A percentile compares a stretch with the other conserved stretches of the same genome.
Conservation (phyloP, 2,797 vertebrate species). For the Premnoplex brunnescens region DNA sequence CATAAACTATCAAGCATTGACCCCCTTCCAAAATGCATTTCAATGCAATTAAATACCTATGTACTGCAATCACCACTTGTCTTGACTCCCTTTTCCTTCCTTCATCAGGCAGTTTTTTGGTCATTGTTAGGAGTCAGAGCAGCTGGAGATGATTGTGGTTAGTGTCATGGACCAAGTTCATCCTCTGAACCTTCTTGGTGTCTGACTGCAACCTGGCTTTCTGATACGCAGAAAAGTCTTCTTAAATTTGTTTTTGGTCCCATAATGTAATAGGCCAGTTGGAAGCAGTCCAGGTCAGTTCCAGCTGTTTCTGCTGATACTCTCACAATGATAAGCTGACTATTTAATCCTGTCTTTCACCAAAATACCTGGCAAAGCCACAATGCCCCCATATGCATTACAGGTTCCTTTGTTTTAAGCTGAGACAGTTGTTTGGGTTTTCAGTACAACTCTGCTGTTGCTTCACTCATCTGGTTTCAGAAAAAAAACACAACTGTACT, state of each 20-base stretch:
- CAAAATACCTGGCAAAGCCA: not conserved
- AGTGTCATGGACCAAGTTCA: not conserved
- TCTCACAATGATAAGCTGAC: not conserved
- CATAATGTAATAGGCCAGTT: not conserved
- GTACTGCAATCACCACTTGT: not conserved
- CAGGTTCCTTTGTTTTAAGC: not conserved
- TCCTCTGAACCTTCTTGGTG: not conserved
- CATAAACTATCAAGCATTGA: not conserved
- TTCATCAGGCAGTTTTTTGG: fast-evolving
- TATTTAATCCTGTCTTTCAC: not conserved
- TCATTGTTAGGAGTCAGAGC: not conserved
- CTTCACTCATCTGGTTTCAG: not conserved
- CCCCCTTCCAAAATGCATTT: not conserved
- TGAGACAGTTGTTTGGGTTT: not conserved
- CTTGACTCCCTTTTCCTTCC: not conserved
- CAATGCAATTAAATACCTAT: not conserved
- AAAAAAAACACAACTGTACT: not conserved
- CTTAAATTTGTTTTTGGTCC: not conserved
- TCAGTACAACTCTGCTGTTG: not conserved
- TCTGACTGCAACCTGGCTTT: not conserved
- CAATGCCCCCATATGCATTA: not conserved
- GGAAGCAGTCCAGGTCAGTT: not conserved
- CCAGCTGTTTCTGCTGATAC: not conserved
- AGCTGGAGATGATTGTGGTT: not conserved
- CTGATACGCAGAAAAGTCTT: not conserved